A percentile compares a stretch with the other conserved stretches of the same genome.
phyloP scores from a whole-genome alignment of 2,888 invertebrate genomes.

The Mythimna impura region DNA sequence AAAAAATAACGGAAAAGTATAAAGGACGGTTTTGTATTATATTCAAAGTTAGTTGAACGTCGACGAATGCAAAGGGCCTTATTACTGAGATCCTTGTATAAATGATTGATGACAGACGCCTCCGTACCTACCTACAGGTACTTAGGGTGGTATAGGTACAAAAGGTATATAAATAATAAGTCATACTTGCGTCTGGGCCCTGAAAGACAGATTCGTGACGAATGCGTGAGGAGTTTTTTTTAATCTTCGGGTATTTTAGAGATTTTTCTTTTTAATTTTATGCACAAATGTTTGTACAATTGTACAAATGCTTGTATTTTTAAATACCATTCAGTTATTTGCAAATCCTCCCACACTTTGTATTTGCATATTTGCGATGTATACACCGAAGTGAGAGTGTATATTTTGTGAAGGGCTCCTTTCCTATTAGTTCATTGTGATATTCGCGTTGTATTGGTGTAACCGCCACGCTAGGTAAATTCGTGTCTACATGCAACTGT shows the following conservation, averaged over 20 bases:
- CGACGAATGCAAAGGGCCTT: constrained; percentile 74
- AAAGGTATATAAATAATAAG: constrained; percentile 43
- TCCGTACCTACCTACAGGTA: constrained; percentile 26
- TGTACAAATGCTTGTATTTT: background rate
- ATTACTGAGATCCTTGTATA: constrained; percentile 71
- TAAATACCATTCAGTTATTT: background rate
- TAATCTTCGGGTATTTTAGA: background rate
- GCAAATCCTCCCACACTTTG: background rate
- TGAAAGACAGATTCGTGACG: constrained; percentile 65
- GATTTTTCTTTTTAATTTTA: background rate
- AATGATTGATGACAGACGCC: constrained; percentile 73
- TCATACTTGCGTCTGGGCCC: constrained; percentile 41
- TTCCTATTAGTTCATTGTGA: background rate
- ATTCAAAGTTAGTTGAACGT: constrained; percentile 64
- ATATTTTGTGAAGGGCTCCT: background rate
- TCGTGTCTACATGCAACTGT: background rate
- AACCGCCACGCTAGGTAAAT: too few relatives aligned
- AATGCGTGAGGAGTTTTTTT: constrained; percentile 49
- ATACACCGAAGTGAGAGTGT: too few relatives aligned
- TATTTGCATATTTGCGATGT: background rate
- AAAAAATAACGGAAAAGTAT: constrained; percentile 19
- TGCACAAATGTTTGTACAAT: background rate
- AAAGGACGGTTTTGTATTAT: constrained; percentile 55
- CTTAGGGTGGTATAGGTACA: constrained; percentile 29
- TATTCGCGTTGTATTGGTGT: too few relatives aligned